Conservation (phyloP, 2,888 invertebrate genomes). For the Ctena decussata region DNA sequence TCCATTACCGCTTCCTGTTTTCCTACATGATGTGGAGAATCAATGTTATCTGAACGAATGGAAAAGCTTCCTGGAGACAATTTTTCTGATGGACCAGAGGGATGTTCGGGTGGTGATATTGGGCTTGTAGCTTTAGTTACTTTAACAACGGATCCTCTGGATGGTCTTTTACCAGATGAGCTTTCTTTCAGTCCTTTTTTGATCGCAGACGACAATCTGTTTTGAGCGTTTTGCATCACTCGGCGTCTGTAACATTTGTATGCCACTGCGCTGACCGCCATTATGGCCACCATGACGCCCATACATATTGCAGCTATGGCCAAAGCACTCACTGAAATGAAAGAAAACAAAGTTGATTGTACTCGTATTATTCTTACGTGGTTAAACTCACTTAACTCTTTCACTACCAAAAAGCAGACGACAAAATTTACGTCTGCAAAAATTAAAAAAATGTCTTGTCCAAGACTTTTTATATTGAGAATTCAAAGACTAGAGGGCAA, state of each 20-base stretch:
- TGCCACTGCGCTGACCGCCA: conserved; percentile 90
- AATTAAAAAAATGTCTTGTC: no score
- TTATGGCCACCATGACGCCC: conserved; percentile 89
- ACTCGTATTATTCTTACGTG: no score
- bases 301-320: conserved; percentile 90
- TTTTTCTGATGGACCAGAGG: conserved; percentile 75
- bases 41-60: conserved; percentile 85
- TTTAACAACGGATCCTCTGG: conserved; percentile 86
- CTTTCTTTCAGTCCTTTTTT: conserved; percentile 85
- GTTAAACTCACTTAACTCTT: no score
- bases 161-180: conserved; percentile 92
- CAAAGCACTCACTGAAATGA: conserved; percentile 77
- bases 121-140: conserved; percentile 85
- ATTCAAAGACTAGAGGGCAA: no score
- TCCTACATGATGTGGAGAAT: conserved; percentile 66
- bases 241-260: conserved; percentile 91
- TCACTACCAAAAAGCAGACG: no score
- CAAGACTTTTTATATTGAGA: no score
- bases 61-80: conserved; percentile 87
- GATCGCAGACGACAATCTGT: conserved; percentile 84
- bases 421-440: no score
- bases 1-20: conserved; percentile 87
- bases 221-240: conserved; percentile 86
- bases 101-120: conserved; percentile 77
- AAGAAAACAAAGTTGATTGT: background rate